phyloP scores from a whole-genome alignment of 2,888 invertebrate genomes.

The Drosophila dives region DNA sequence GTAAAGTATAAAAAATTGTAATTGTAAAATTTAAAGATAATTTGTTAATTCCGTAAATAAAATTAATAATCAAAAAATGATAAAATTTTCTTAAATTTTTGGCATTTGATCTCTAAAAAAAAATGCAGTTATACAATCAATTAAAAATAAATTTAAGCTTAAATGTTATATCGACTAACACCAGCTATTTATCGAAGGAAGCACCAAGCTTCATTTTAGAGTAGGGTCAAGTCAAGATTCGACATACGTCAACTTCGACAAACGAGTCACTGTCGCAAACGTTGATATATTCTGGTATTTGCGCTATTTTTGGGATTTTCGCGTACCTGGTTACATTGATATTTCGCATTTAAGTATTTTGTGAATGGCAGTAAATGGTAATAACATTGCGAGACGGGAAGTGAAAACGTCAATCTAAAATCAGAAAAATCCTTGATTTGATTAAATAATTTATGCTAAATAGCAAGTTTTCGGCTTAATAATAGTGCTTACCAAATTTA shows the following conservation, averaged over 20 bases:
- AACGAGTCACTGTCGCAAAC: slow-evolving; percentile 6
- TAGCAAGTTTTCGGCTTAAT: not conserved
- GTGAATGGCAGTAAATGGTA: slow-evolving; percentile 56
- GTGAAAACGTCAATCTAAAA: slow-evolving; percentile 64
- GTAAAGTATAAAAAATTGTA: not conserved
- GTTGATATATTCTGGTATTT: slow-evolving; percentile 2
- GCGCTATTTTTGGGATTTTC: slow-evolving; percentile 30
- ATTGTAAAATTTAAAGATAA: not conserved
- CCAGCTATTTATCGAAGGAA: not conserved
- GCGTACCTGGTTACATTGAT: slow-evolving; percentile 39
- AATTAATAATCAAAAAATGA: too few relatives aligned
- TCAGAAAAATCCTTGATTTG: slow-evolving; percentile 28
- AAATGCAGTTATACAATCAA: not conserved
- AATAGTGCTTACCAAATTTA: not conserved
- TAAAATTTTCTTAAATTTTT: not conserved
- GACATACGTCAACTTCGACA: not conserved
- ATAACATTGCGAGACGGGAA: slow-evolving; percentile 60
- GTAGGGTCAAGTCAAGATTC: slow-evolving; percentile 1
- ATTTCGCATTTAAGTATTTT: slow-evolving; percentile 52
- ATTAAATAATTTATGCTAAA: slow-evolving; percentile 31
- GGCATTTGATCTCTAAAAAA: not conserved
- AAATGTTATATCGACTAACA: not conserved
- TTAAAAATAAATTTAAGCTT: not conserved
- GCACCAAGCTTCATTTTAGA: not conserved
- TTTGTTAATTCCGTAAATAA: not conserved